Conservation (phyloP, 2,888 invertebrate genomes). For the Cephalotes varians region DNA sequence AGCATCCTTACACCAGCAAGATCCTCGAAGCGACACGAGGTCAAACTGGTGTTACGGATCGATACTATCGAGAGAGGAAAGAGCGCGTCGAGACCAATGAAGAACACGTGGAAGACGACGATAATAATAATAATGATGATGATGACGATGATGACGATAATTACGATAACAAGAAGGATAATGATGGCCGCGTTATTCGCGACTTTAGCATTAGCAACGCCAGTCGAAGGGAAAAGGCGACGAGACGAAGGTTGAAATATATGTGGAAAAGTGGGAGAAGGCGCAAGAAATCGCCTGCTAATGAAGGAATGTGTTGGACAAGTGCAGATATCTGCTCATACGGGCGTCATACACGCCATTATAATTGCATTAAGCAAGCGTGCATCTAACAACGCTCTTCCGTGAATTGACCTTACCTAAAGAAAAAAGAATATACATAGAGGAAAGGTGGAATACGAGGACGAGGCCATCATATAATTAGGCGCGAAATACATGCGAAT, state of each 20-base stretch:
- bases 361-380: conserved; percentile 72
- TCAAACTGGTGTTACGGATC: conserved; percentile 51
- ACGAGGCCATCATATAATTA: conserved; percentile 21
- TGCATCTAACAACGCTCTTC: conserved; percentile 55
- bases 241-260: conserved; percentile 6
- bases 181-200: conserved; percentile 27
- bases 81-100: conserved; percentile 7
- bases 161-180: conserved; percentile 41
- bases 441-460: conserved; percentile 7
- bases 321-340: conserved; percentile 32
- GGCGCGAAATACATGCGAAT: conserved; percentile 2
- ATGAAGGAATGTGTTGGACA: conserved; percentile 47
- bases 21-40: conserved; percentile 43
- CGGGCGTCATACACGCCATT: conserved; percentile 38
- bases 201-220: conserved; percentile 31
- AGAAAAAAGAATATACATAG: background rate
- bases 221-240: background rate
- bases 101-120: conserved; percentile 24
- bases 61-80: conserved; percentile 13
- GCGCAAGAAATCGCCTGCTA: conserved; percentile 39
- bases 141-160: conserved; percentile 42
- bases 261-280: background rate
- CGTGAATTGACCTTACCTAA: conserved; percentile 33
- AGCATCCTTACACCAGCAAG: conserved; percentile 20
- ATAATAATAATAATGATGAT: conserved; percentile 26